Evolutionary conservation across 92 coral and sea anemone species (phyloP), one percentile per base, ranked within the genome.

Genomic region (Phenganax marumi): DNA sequence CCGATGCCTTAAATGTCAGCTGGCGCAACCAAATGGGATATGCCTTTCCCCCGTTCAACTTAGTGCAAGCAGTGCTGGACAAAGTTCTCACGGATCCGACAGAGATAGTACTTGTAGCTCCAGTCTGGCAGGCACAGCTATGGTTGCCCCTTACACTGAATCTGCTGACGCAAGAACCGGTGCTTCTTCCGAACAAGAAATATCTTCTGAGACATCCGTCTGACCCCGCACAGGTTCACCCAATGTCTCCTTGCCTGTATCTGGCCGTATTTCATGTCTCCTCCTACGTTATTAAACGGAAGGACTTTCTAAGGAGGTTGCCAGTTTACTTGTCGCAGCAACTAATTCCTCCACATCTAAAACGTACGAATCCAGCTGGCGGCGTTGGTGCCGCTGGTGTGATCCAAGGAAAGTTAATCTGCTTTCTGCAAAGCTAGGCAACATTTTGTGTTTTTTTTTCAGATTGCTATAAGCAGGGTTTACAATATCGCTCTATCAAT

Each of bases 321-420:
- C 88, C 84, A 65, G 77, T 3, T 61, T 85, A 58, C 88, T 85
- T 75, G 54, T 85, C 85, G 26, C 91, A 85, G 88, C 86, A 66
- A 80, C 91, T 85, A 84, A 80, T 46, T 43, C 83, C 83, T 84
- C 85, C 88, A 85, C 91, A 80, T 23, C n/a, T 17, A 53, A 53
- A 23, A 75, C 66, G 50, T 83, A 89, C 24, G 81, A 79, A 43
- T 80, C 92, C 4, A 79, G 85, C n/a, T 81, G 86, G 87, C 66
- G 49, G 71, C 79, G 85, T 50, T 85, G 89, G 88, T 51, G 89
- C 76, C 14, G 84, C 88, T 87, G 90, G 91, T 82, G 89, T 86
- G 18, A 26, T 86, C 26, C 71, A 90, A 50, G 81, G 75, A 22
- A 86, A 82, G 51, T 83, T 89, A 52, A 89, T 86, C 90, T 80